Percentiles rank a stretch among this genome's conserved stretches.
phyloP scores from a whole-genome alignment of 2,797 vertebrate genomes.

The Sebastes nivosus region DNA sequence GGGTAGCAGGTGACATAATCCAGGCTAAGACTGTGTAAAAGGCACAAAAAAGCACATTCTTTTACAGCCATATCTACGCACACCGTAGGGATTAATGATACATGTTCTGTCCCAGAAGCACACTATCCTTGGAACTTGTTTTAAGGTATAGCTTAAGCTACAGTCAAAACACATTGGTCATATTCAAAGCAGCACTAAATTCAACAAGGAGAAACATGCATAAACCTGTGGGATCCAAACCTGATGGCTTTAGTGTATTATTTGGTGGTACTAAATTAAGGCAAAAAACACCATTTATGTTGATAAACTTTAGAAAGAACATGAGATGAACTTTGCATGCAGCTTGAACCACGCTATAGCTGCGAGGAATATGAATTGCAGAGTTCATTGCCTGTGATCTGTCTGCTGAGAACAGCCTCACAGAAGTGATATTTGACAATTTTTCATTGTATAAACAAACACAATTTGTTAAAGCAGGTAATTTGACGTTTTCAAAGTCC shows the following conservation, averaged over 20 bases:
- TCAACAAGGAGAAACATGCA: background rate
- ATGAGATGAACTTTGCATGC: background rate
- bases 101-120: background rate
- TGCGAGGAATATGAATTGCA: background rate
- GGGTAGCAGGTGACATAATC: conserved; percentile 9
- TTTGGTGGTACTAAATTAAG: background rate
- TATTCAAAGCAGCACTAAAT: background rate
- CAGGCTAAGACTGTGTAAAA: background rate
- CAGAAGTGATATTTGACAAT: too few relatives aligned
- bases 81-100: background rate
- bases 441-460: too few relatives aligned
- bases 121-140: background rate
- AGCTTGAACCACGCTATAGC: background rate
- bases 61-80: background rate
- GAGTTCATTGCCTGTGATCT: too few relatives aligned
- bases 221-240: background rate
- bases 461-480: too few relatives aligned
- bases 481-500: too few relatives aligned
- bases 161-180: background rate
- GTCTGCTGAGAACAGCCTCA: too few relatives aligned
- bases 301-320: background rate
- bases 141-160: background rate
- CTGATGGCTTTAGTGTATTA: background rate
- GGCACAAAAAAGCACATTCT: background rate
- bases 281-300: background rate